A percentile compares a stretch with the other conserved stretches of the same genome.
These are phyloP conservation scores for Sclerurus mexicanus DNA, from an alignment of 2,113 vertebrate genomes.

Conservation along the genomic window DNA sequence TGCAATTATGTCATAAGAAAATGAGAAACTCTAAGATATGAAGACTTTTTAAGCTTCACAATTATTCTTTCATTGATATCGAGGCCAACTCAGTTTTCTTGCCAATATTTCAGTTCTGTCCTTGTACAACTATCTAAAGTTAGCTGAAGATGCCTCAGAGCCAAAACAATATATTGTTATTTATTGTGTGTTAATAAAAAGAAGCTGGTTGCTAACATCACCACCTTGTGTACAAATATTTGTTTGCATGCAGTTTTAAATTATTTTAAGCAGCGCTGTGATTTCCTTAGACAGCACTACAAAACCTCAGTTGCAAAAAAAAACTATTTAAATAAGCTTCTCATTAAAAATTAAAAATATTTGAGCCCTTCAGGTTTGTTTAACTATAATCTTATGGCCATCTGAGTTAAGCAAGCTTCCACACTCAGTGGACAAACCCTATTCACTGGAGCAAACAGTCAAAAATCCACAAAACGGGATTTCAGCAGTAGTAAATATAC, in stretches of 20 bases:
- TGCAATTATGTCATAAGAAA: conserved; percentile 28
- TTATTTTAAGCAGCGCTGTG: conserved; percentile 22
- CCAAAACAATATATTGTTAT: conserved; percentile 52
- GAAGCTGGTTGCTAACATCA: conserved; percentile 76
- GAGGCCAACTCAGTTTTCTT: neutral
- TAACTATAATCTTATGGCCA: neutral
- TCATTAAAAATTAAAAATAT: neutral
- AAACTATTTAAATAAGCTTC: conserved; percentile 18
- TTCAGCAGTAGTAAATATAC: neutral
- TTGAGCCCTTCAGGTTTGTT: neutral
- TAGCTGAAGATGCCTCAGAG: neutral
- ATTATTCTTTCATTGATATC: neutral
- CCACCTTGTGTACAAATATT: conserved; percentile 88
- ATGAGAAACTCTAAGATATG: conserved; percentile 26
- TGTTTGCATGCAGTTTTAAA: conserved; percentile 75
- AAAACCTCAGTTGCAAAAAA: neutral
- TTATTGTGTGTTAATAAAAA: conserved; percentile 54
- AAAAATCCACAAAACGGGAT: neutral
- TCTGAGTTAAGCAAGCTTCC: neutral
- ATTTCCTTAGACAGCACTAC: conserved; percentile 8
- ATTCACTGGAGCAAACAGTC: neutral
- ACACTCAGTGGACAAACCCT: neutral
- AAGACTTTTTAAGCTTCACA: conserved; percentile 2
- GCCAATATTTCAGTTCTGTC: neutral
- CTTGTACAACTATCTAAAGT: neutral